phyloP scores from a whole-genome alignment of 2,113 vertebrate species.

The Zapornia atra region DNA sequence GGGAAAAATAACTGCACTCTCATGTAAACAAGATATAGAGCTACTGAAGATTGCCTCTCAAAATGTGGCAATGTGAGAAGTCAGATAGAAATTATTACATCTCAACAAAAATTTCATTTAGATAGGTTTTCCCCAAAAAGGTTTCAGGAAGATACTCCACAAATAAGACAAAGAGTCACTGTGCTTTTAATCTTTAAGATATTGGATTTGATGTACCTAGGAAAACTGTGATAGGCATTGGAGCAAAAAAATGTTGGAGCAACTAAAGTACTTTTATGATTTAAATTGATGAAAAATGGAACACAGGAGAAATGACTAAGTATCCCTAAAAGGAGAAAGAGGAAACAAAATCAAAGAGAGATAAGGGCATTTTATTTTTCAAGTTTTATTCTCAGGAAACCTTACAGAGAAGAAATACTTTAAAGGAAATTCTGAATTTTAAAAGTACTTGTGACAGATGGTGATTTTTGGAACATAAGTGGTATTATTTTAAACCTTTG shows the following conservation, averaged over 20 bases:
- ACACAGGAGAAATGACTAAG: neutral
- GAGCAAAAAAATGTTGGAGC: neutral
- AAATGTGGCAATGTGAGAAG: neutral
- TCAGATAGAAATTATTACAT: neutral
- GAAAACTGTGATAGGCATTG: neutral
- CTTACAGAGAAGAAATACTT: neutral
- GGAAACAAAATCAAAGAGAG: neutral
- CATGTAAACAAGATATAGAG: neutral
- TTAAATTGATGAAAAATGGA: neutral
- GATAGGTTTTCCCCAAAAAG: neutral
- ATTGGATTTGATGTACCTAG: neutral
- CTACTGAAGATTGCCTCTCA: neutral
- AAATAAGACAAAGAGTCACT: neutral
- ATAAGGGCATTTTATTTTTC: neutral
- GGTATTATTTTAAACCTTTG: neutral
- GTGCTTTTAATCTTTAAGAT: neutral
- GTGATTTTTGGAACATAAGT: neutral
- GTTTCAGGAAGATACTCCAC: neutral
- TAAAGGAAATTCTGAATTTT: neutral
- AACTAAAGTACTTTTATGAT: neutral
- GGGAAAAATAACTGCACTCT: accelerated
- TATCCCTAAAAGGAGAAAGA: neutral
- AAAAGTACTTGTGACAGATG: neutral
- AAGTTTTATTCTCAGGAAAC: neutral
- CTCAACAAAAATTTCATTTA: neutral